A percentile compares a stretch with the other conserved stretches of the same genome.
Evolutionary conservation across 2,113 vertebrate species (phyloP).

Genomic region (Cyprinodon brontotheroides): DNA sequence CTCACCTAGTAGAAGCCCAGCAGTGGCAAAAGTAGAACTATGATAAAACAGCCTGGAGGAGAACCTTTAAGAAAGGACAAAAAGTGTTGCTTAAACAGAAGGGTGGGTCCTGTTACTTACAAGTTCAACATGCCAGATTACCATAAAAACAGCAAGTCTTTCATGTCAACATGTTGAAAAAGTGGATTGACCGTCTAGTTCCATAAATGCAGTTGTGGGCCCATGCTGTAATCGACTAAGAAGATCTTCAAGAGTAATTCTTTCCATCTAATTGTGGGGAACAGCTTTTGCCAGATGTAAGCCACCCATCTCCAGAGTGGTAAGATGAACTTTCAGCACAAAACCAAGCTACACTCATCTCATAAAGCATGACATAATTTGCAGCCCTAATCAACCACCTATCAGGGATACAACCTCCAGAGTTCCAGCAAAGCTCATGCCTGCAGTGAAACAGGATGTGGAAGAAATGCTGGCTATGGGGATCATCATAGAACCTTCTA

Average conservation of each 20-base stretch:
- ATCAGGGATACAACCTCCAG: not conserved
- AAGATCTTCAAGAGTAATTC: not conserved
- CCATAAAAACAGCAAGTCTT: not conserved
- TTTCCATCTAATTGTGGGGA: no score
- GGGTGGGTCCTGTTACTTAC: constrained; percentile 1
- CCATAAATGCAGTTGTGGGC: not conserved
- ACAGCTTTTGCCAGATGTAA: not conserved
- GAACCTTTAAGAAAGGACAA: not conserved
- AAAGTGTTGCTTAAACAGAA: not conserved
- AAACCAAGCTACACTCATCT: not conserved
- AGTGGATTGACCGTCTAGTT: not conserved
- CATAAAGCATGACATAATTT: not conserved
- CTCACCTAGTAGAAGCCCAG: not conserved
- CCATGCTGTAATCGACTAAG: fast-evolving
- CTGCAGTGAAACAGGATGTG: no score
- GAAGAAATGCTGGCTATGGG: no score
- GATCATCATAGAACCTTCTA: no score
- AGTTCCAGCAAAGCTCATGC: not conserved
- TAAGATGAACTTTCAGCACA: not conserved
- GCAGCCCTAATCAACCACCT: not conserved
- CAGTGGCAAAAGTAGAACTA: constrained; percentile 1
- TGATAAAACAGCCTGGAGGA: fast-evolving
- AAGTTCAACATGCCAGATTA: not conserved
- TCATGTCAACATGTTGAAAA: not conserved
- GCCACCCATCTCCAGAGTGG: not conserved